Evolutionary conservation across 2,797 vertebrate species (phyloP).

Genomic region (Myotis daubentonii): DNA sequence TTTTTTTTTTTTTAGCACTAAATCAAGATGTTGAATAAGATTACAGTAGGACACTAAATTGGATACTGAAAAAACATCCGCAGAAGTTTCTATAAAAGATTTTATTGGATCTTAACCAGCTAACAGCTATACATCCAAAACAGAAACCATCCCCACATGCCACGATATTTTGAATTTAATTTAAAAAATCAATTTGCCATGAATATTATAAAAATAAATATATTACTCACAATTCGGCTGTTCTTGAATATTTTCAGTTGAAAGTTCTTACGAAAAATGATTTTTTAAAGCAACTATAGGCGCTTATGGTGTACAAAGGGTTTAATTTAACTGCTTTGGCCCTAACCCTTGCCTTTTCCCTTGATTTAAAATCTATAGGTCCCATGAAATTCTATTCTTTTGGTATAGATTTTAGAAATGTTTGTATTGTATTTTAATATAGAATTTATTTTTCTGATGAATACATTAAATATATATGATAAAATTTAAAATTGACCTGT

Average conservation of each 20-base stretch:
- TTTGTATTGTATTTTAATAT: conserved; percentile 11
- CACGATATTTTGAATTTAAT: no score
- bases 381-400: conserved; percentile 3
- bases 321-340: conserved; percentile 30
- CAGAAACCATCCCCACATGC: no score
- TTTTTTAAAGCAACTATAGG: no score
- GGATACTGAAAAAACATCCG: not conserved
- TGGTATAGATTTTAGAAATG: not conserved
- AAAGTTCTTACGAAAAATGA: no score
- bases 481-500: not conserved
- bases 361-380: not conserved
- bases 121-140: no score
- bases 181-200: no score
- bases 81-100: not conserved
- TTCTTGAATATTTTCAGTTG: no score
- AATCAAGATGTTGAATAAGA: conserved; percentile 20
- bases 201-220: no score
- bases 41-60: not conserved
- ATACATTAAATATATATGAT: not conserved
- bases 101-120: not conserved
- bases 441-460: conserved; percentile 27
- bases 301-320: no score
- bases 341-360: not conserved
- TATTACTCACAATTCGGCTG: no score
- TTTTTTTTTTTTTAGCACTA: not conserved